Evolutionary conservation across 2,888 invertebrate species (phyloP).

Genomic region (Ormyrus pomaceus): DNA sequence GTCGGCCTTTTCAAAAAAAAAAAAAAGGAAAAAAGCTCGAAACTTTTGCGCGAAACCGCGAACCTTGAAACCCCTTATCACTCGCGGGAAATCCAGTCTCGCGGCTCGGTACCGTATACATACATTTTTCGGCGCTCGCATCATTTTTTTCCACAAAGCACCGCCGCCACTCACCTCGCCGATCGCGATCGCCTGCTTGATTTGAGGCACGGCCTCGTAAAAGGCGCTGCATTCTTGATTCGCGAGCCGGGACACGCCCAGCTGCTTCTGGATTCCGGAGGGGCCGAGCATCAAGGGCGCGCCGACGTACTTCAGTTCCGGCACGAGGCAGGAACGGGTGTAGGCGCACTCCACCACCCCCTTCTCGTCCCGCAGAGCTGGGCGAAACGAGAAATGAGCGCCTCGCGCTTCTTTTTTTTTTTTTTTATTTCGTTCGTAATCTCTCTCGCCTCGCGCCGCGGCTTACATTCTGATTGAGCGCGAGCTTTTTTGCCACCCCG

Average conservation of each 20-base stretch:
- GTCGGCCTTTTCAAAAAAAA: too few species aligned
- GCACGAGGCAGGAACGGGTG: slow-evolving; percentile 65
- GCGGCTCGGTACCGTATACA: too few species aligned
- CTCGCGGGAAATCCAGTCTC: too few species aligned
- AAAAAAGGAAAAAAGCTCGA: too few species aligned
- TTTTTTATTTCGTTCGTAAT: neutral
- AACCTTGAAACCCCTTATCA: too few species aligned
- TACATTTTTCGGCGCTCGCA: too few species aligned
- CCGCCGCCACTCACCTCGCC: slow-evolving; percentile 63
- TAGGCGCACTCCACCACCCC: slow-evolving; percentile 68
- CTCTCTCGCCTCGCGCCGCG: neutral
- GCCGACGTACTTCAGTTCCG: slow-evolving; percentile 67
- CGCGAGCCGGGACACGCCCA: slow-evolving; percentile 66
- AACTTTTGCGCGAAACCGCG: too few species aligned
- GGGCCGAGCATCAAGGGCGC: slow-evolving; percentile 68
- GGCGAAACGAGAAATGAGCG: neutral
- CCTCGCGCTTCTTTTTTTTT: neutral
- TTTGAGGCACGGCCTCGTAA: slow-evolving; percentile 58
- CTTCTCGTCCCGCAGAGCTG: slow-evolving; percentile 62
- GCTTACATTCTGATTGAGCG: neutral
- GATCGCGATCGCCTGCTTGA: slow-evolving; percentile 60
- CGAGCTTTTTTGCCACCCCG: neutral
- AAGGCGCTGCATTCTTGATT: slow-evolving; percentile 63
- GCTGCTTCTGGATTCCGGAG: slow-evolving; percentile 66
- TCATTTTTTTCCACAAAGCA: neutral